phyloP scores from a whole-genome alignment of 1,140 invertebrate genomes.

The Drosophila pectinifera region DNA sequence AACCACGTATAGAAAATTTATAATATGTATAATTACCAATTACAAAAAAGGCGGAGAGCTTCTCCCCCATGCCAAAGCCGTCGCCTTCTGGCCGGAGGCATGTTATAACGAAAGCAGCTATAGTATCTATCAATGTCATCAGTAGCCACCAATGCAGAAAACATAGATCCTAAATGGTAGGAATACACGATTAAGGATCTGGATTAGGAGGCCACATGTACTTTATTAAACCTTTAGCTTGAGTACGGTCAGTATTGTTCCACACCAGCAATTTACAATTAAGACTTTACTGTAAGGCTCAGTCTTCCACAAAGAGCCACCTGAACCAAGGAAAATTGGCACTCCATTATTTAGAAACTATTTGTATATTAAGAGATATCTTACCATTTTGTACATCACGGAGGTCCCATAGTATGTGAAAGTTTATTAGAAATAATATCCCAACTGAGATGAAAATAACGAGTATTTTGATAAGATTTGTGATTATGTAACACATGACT shows the following conservation, averaged over 20 bases:
- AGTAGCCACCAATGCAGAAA: constrained; percentile 8
- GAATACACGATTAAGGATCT: background rate
- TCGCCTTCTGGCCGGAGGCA: background rate
- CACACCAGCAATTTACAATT: background rate
- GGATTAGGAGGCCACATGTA: no score
- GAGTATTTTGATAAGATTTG: no score
- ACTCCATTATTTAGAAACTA: background rate
- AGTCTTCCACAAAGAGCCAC: no score
- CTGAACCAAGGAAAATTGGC: background rate
- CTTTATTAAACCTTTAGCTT: background rate
- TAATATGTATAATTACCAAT: background rate
- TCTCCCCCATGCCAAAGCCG: background rate
- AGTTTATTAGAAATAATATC: background rate
- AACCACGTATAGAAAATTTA: no score
- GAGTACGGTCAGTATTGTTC: background rate
- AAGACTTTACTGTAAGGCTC: no score
- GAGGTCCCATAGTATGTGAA: accelerated
- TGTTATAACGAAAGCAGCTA: background rate
- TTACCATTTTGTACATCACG: background rate
- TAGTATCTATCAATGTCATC: background rate
- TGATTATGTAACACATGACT: constrained; percentile 6
- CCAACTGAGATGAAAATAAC: background rate
- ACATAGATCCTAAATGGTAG: background rate
- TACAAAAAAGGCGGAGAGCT: background rate
- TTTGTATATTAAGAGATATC: no score